Evolutionary conservation across 1,140 invertebrate species (phyloP), one percentile per base, ranked within the genome.

Genomic region (Drosophila grimshawi): DNA sequence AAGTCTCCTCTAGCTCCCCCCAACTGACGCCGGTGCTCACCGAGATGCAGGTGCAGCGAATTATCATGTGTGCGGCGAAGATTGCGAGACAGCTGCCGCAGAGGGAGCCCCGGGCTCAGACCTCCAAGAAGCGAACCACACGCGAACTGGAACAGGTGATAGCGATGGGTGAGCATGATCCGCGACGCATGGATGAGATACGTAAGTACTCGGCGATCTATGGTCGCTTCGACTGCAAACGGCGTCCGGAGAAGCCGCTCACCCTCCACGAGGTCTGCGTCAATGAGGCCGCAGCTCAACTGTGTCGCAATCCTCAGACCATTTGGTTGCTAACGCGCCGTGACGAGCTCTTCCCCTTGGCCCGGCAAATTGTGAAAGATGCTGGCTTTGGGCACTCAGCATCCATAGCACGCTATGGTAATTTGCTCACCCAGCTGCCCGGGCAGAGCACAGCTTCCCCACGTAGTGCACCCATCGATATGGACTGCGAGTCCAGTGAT

Each of bases 161-260:
- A 94, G 95, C 95, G 69, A 97, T 98, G 96, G 94, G 96, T 5
- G 97, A 98, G 81, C 95, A 95, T 59, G 97, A 98, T 93, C 97
- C 97, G 0, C 93, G 95, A 10, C 93, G 97, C 76, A 97, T 99
- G 96, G 97, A 99, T 60, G 96, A 98, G 91, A 97, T 99, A 74
- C 95, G 98, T 83, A 98, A 98, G 92, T 99, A 98, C 93, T 97
- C 98, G 10, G 97, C 98, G 8, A 99, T 99, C 86, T 99, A 99
- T 92, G 98, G 98, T 3, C 94, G 97, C 67, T 99, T 99, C 92
- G 98, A 99, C 92, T 98, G 98, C 88, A 99, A 99, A 92, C 94
- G 98, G 83, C 98, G 98, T 86, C 97, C 97, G 1, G 97, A 98
- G 93, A 99, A 99, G 92, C 98, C 98, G 1, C 94, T 99, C 53